Conservation (phyloP, 2,113 vertebrate species). For the Malurus alboscapulatus region DNA sequence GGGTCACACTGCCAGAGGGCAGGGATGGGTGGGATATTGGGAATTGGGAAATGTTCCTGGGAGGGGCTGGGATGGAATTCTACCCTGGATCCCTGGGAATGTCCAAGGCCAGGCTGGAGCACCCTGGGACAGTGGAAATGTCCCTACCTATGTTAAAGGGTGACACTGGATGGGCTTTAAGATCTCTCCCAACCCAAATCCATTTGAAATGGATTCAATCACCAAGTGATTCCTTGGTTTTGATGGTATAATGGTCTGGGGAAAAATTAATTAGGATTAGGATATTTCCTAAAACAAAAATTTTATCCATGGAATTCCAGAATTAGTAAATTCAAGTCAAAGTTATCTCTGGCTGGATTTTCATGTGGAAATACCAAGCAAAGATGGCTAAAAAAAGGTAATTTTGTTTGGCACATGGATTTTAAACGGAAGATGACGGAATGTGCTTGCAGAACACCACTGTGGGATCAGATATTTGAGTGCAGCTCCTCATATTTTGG, state of each 20-base stretch:
- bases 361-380: not conserved
- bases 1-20: not conserved
- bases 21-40: rapidly evolving
- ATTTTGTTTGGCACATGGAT: not conserved
- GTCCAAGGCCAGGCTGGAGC: rapidly evolving
- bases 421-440: not conserved
- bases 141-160: not conserved
- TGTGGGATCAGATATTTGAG: not conserved
- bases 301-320: not conserved
- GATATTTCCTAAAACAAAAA: not conserved
- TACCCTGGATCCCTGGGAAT: not conserved
- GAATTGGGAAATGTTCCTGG: not conserved
- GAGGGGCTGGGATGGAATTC: not conserved
- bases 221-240: not conserved
- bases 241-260: not conserved
- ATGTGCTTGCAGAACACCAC: not conserved
- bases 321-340: not conserved
- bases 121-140: rapidly evolving
- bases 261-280: not conserved
- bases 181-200: not conserved
- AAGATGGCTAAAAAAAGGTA: not conserved
- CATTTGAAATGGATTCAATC: too few species aligned
- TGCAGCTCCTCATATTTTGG: not conserved
- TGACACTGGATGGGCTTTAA: rapidly evolving
- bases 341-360: not conserved